Evolutionary conservation across 2,113 vertebrate species (phyloP), one percentile per base, ranked within the genome.

Genomic region (Salminus brasiliensis): DNA sequence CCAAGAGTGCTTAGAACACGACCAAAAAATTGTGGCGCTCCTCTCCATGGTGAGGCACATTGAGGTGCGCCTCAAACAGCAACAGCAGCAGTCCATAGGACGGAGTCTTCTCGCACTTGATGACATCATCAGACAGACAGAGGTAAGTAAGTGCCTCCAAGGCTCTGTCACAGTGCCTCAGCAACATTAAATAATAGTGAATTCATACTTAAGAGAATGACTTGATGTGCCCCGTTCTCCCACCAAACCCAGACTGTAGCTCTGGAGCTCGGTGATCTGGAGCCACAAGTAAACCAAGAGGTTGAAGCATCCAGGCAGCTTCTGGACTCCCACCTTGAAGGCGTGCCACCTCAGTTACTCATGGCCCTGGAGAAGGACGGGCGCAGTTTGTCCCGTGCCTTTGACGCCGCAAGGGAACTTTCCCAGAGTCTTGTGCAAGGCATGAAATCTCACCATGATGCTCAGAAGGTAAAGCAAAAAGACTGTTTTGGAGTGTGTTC

Each of bases 331-430:
- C 88, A 84, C 66, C 93, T 91, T 2, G 87, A 88, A 68, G 94
- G 96, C 74, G 94, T 99, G 75, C 97, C 98, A 53, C 87, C 92
- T 25, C 96, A 99, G 83, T 91, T 99, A 15, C 85, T 97, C 72
- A 90, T 92, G 72, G 97, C 96, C 57, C 88, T 99, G 83, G 95
- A 97, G 83, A 99, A 97, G 85, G 97, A 99, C 63, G 89, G 92
- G 82, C 95, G 94, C 85, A 96, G 96, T 88, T 92, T 99, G 72
- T 89, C 94, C 13, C 95, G 95, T 76, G 95, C 95, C 18, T 94
- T 96, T 70, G 89, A 89, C 79, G 94, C 95, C 0, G 94, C 95
- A 0, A 89, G 68, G 0, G 87, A 90, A 0, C 82, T 89, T 25
- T 95, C 95, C 76, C 87, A 87, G 34, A 91, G 91, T 39, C 86